Percentiles rank a stretch among this genome's conserved stretches.
phyloP scores from a whole-genome alignment of 2,113 vertebrate species.

The Ranitomeya imitator region DNA sequence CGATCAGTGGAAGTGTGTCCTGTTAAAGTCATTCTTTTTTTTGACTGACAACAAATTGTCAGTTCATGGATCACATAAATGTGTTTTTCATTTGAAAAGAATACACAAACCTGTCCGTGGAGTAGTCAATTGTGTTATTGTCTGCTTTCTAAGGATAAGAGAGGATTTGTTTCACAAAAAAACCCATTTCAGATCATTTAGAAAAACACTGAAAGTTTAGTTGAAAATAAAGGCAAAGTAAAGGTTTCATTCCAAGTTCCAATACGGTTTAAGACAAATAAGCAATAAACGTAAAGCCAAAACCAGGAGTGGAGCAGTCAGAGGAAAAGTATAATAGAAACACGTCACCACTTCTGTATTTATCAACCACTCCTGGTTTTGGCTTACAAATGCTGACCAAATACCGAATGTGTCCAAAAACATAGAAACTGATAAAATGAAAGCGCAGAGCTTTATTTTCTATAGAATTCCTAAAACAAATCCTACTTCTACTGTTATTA shows the following conservation, averaged over 20 bases:
- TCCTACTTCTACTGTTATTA: too few relatives aligned
- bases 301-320: too few relatives aligned
- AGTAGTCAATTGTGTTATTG: background rate
- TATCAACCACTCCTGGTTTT: too few relatives aligned
- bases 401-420: background rate
- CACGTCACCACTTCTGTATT: too few relatives aligned
- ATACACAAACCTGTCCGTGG: background rate
- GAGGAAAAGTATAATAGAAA: too few relatives aligned
- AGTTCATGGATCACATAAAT: constrained; percentile 28
- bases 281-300: background rate
- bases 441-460: background rate
- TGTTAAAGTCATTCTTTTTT: constrained; percentile 23
- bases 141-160: constrained; percentile 19
- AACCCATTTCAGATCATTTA: constrained; percentile 5
- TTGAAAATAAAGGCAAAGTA: background rate
- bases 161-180: constrained; percentile 15
- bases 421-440: constrained; percentile 8
- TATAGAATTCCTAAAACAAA: too few relatives aligned
- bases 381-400: too few relatives aligned
- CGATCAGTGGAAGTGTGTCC: constrained; percentile 8
- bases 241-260: background rate
- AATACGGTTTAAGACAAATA: constrained; percentile 3
- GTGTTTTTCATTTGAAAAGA: constrained; percentile 44
- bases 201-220: background rate
- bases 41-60: background rate